Evolutionary conservation across 2,113 vertebrate genomes (phyloP).

Genomic region (Herpailurus yagouaroundi): DNA sequence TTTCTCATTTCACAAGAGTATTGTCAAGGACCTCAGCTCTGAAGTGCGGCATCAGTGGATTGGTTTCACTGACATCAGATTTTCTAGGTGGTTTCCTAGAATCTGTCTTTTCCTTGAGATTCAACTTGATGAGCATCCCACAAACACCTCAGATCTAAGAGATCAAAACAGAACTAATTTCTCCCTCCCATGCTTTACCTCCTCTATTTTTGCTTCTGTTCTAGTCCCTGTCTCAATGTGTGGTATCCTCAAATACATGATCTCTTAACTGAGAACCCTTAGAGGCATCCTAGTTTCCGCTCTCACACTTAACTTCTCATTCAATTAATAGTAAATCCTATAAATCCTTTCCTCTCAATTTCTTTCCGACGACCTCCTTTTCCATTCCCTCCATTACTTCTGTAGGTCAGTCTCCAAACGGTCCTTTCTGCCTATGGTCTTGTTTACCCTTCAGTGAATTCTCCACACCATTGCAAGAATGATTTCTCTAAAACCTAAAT

Average conservation of each 20-base stretch:
- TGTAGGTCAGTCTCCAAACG: background rate
- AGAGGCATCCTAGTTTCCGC: background rate
- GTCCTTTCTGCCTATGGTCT: background rate
- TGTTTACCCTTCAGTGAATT: background rate
- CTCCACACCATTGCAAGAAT: background rate
- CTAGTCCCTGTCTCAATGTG: background rate
- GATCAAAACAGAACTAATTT: background rate
- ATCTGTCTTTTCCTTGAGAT: background rate
- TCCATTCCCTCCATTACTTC: background rate
- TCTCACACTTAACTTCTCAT: background rate
- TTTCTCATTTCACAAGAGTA: background rate
- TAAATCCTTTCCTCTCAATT: background rate
- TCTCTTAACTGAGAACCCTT: background rate
- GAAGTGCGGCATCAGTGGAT: background rate
- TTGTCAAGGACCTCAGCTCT: background rate
- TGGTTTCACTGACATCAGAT: background rate
- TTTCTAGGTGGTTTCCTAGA: background rate
- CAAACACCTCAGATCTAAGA: background rate
- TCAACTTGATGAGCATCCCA: background rate
- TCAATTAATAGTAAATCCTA: background rate
- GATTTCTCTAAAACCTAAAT: conserved; percentile 8
- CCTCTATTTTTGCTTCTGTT: background rate
- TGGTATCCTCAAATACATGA: background rate
- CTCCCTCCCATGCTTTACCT: background rate
- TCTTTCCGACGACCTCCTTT: background rate